Conservation (phyloP, 2,797 vertebrate genomes). For the Pampus argenteus region DNA sequence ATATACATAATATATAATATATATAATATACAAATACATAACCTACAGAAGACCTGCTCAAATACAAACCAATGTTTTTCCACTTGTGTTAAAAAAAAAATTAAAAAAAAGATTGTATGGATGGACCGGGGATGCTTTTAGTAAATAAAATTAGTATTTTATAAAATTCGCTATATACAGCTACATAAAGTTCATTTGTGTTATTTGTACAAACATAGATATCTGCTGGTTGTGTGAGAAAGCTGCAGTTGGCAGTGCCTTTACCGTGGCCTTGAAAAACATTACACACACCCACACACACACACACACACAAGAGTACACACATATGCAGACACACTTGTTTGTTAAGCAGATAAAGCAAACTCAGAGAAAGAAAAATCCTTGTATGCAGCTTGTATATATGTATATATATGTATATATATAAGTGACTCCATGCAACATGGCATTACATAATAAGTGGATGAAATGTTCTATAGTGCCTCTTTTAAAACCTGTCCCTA, state of each 20-base stretch:
- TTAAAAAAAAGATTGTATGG: neutral
- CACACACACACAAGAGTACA: constrained; percentile 20
- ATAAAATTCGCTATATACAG: neutral
- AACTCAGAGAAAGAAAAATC: constrained; percentile 50
- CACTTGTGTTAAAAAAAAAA: neutral
- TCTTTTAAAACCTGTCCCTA: constrained; percentile 36
- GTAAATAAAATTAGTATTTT: neutral
- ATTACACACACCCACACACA: constrained; percentile 23
- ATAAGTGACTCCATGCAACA: neutral
- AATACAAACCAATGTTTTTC: neutral
- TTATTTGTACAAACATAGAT: constrained; percentile 3
- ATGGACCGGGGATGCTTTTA: neutral
- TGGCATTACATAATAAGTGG: constrained; percentile 27
- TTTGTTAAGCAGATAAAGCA: constrained; percentile 57
- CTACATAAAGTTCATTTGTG: neutral
- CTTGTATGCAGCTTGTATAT: neutral
- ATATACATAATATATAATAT: too few species aligned
- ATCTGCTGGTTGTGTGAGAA: constrained; percentile 42
- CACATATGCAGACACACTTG: constrained; percentile 23
- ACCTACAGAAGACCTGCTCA: neutral
- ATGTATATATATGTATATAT: too few species aligned
- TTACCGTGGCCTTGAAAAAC: constrained; percentile 58
- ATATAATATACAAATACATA: too few species aligned
- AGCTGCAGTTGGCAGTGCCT: constrained; percentile 41
- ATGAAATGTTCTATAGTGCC: constrained; percentile 20